Percentiles rank a stretch among this genome's conserved stretches.
Conservation (phyloP, 2,113 vertebrate genomes). For the Petrocephalus microphthalmus region DNA sequence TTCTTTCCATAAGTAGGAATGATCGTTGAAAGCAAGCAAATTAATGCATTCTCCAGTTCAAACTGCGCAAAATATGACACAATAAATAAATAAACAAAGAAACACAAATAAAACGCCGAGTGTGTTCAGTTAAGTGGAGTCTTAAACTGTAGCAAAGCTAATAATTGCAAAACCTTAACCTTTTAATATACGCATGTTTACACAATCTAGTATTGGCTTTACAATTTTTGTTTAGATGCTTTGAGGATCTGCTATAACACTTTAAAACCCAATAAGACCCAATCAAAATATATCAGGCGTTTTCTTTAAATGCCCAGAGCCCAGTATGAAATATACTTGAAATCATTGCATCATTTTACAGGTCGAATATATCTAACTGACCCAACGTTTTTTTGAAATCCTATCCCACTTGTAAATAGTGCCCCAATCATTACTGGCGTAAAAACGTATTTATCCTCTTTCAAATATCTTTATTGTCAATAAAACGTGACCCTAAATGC, state of each 20-base stretch:
- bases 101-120: background rate
- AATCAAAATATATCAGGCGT: background rate
- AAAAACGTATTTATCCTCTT: background rate
- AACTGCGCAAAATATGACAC: background rate
- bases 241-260: background rate
- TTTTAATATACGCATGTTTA: background rate
- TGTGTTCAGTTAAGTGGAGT: background rate
- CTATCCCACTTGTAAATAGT: background rate
- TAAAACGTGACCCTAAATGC: conserved; percentile 24
- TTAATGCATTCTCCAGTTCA: background rate
- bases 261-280: background rate
- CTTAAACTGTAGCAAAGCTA: background rate
- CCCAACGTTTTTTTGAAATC: background rate
- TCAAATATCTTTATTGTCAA: conserved; percentile 3
- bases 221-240: background rate
- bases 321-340: background rate
- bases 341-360: background rate
- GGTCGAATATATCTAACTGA: background rate
- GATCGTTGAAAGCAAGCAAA: background rate
- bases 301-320: background rate
- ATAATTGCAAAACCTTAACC: background rate
- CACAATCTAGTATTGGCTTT: background rate
- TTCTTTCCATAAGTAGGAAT: background rate
- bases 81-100: background rate
- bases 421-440: background rate